Evolutionary conservation across 2,797 vertebrate genomes (phyloP).

Genomic region (Megaceryle alcyon): DNA sequence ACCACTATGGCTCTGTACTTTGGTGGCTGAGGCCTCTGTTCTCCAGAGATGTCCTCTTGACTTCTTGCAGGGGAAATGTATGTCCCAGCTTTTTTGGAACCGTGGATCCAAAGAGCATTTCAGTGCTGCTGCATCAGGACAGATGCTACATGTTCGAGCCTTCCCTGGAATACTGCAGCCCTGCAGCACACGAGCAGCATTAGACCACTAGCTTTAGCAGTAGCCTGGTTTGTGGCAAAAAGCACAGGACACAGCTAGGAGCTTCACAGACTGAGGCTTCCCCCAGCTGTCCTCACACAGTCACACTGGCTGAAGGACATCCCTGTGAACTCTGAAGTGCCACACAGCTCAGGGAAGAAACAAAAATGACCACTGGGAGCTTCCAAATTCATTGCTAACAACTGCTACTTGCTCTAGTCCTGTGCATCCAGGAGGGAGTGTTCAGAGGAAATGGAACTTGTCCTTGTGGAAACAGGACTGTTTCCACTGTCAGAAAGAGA

Average conservation of each 20-base stretch:
- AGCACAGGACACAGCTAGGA: background rate
- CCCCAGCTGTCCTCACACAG: background rate
- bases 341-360: background rate
- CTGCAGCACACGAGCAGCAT: background rate
- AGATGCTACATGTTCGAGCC: background rate
- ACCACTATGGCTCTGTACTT: rapidly evolving
- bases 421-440: background rate
- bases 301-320: background rate
- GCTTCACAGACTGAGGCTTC: background rate
- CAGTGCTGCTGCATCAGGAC: background rate
- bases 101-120: background rate
- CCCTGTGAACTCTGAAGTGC: background rate
- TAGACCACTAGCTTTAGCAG: background rate
- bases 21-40: background rate
- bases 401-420: background rate
- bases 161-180: background rate
- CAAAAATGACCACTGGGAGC: background rate
- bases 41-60: background rate
- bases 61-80: background rate
- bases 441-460: background rate
- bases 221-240: background rate
- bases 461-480: background rate
- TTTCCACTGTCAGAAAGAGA: background rate
- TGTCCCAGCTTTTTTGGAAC: background rate
- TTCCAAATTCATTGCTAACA: background rate